A percentile compares a stretch with the other conserved stretches of the same genome.
Evolutionary conservation across 2,888 invertebrate genomes (phyloP).

Genomic region (Uropetala carovei): DNA sequence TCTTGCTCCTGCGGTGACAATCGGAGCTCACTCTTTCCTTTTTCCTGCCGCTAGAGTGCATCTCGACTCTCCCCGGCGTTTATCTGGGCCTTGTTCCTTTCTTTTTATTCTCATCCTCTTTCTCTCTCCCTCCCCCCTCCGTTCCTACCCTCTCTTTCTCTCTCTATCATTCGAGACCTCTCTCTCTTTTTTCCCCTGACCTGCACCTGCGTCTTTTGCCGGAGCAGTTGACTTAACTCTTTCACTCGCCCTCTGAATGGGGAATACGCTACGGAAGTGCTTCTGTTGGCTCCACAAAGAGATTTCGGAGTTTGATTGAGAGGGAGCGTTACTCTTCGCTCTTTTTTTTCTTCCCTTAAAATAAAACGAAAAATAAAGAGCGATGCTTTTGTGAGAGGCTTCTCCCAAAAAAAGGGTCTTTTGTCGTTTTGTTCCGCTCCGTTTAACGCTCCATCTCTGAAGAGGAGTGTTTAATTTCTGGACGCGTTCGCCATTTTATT

Average conservation of each 20-base stretch:
- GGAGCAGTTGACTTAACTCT: not conserved
- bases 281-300: slow-evolving; percentile 32
- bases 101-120: not conserved
- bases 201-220: slow-evolving; percentile 18
- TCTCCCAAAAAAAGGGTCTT: not conserved
- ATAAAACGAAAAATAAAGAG: not conserved
- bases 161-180: not conserved
- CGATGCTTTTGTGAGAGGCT: not conserved
- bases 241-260: not conserved
- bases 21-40: not conserved
- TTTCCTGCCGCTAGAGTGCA: not conserved
- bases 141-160: not conserved
- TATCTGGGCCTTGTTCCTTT: too few relatives aligned
- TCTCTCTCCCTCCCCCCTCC: not conserved
- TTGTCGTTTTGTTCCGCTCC: not conserved
- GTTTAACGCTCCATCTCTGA: slow-evolving; percentile 14
- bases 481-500: too few relatives aligned
- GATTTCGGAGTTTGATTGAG: slow-evolving; percentile 3
- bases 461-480: not conserved
- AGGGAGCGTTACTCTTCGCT: not conserved
- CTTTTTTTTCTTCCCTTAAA: not conserved
- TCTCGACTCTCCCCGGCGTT: not conserved
- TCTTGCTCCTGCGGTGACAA: not conserved
- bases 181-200: not conserved
- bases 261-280: not conserved